phyloP scores from a whole-genome alignment of 2,888 invertebrate genomes.

The Caradrina clavipalpis region DNA sequence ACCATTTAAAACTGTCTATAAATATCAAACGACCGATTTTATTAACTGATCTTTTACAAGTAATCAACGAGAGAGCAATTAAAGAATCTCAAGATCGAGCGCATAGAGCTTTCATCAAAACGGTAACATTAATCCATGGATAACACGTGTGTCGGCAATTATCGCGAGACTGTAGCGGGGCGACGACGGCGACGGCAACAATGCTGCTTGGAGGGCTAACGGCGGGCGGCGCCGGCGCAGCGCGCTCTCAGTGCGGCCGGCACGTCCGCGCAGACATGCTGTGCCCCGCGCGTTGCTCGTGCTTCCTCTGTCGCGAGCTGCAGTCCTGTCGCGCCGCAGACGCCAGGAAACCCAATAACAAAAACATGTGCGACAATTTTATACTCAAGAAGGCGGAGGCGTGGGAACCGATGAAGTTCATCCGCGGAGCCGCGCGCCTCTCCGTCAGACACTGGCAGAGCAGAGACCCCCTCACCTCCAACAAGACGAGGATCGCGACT shows the following conservation, averaged over 20 bases:
- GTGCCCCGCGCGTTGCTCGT: constrained; percentile 94
- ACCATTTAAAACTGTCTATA: constrained; percentile 65
- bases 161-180: constrained; percentile 72
- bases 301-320: constrained; percentile 94
- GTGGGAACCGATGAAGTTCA: constrained; percentile 88
- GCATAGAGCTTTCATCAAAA: constrained; percentile 73
- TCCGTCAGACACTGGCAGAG: constrained; percentile 90
- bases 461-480: constrained; percentile 85
- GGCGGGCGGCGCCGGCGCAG: constrained; percentile 71
- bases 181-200: constrained; percentile 74
- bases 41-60: constrained; percentile 54
- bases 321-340: constrained; percentile 91
- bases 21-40: constrained; percentile 54
- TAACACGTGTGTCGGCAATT: constrained; percentile 74
- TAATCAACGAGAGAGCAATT: constrained; percentile 60
- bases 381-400: constrained; percentile 90
- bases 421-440: constrained; percentile 86
- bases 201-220: constrained; percentile 76
- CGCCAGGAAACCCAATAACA: constrained; percentile 84
- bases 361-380: constrained; percentile 88
- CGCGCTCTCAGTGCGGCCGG: constrained; percentile 83
- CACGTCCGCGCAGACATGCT: constrained; percentile 90
- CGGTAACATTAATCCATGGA: constrained; percentile 83
- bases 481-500: constrained; percentile 80
- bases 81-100: constrained; percentile 61